A percentile compares a stretch with the other conserved stretches of the same genome.
phyloP scores from a whole-genome alignment of 2,797 vertebrate genomes.

The Lacerta bilineata region DNA sequence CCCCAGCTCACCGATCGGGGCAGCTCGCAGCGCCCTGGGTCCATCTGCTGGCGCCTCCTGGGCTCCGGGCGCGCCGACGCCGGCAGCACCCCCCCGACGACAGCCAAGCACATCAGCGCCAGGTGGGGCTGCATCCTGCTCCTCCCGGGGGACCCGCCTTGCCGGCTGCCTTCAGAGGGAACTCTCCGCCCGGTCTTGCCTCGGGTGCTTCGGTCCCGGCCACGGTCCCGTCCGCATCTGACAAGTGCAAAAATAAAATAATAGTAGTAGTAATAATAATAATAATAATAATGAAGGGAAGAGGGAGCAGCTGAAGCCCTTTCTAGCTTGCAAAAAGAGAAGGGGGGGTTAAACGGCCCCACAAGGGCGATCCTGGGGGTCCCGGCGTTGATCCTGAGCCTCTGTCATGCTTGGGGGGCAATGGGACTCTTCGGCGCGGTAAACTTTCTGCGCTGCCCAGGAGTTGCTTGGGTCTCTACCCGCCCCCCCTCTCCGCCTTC shows the following conservation, averaged over 20 bases:
- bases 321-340: conserved; percentile 36
- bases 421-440: conserved; percentile 35
- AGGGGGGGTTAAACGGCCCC: conserved; percentile 56
- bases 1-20: conserved; percentile 88
- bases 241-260: conserved; percentile 63
- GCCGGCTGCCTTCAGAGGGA: conserved; percentile 8
- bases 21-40: conserved; percentile 86
- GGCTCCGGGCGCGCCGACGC: conserved; percentile 70
- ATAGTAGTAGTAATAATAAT: too few species aligned
- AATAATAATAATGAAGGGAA: neutral
- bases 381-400: conserved; percentile 81
- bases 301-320: conserved; percentile 6
- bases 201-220: conserved; percentile 28
- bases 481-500: neutral
- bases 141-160: conserved; percentile 59
- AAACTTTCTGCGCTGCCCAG: conserved; percentile 3
- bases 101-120: conserved; percentile 82
- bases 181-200: conserved; percentile 5
- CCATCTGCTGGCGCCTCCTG: conserved; percentile 80
- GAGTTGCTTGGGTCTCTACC: neutral
- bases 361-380: conserved; percentile 68
- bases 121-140: conserved; percentile 82
- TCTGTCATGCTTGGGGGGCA: conserved; percentile 83
- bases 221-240: conserved; percentile 67
- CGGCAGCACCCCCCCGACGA: conserved; percentile 83